These are phyloP conservation scores for Calephelis perditalis DNA, from an alignment of 2,888 invertebrate genomes.

Conservation along the genomic window DNA sequence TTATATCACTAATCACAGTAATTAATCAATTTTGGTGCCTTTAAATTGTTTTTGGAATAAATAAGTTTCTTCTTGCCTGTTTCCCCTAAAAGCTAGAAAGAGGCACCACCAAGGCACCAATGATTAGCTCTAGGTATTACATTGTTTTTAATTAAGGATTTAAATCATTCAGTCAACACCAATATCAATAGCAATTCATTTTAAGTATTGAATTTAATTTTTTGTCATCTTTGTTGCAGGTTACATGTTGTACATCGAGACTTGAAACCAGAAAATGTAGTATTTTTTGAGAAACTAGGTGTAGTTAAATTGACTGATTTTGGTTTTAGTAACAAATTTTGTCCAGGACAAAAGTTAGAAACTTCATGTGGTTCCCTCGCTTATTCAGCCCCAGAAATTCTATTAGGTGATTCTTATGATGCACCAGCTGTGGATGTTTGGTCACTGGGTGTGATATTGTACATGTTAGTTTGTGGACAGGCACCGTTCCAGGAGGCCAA, in stretches of 20 bases:
- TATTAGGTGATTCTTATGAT: slow-evolving; percentile 98
- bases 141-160: too few relatives aligned
- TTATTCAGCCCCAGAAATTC: slow-evolving; percentile 99
- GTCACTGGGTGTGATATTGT: slow-evolving; percentile 98
- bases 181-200: too few relatives aligned
- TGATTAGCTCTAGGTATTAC: too few relatives aligned
- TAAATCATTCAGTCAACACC: too few relatives aligned
- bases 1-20: too few relatives aligned
- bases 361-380: slow-evolving; percentile 99
- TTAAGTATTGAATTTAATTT: too few relatives aligned
- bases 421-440: slow-evolving; percentile 99
- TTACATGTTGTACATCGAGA: slow-evolving; percentile 88
- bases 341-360: slow-evolving; percentile 96
- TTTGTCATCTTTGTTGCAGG: slow-evolving; percentile 43
- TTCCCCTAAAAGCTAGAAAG: too few relatives aligned
- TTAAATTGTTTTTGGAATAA: too few relatives aligned
- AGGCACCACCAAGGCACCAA: too few relatives aligned
- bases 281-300: slow-evolving; percentile 98
- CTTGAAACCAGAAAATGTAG: slow-evolving; percentile 99
- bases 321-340: slow-evolving; percentile 97
- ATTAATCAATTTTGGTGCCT: too few relatives aligned
- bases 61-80: too few relatives aligned
- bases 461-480: slow-evolving; percentile 98
- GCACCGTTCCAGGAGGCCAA: slow-evolving; percentile 99
- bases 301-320: slow-evolving; percentile 99